Evolutionary conservation across 2,113 vertebrate genomes (phyloP), one percentile per base, ranked within the genome.

Genomic region (Thinocorus orbignyianus): DNA sequence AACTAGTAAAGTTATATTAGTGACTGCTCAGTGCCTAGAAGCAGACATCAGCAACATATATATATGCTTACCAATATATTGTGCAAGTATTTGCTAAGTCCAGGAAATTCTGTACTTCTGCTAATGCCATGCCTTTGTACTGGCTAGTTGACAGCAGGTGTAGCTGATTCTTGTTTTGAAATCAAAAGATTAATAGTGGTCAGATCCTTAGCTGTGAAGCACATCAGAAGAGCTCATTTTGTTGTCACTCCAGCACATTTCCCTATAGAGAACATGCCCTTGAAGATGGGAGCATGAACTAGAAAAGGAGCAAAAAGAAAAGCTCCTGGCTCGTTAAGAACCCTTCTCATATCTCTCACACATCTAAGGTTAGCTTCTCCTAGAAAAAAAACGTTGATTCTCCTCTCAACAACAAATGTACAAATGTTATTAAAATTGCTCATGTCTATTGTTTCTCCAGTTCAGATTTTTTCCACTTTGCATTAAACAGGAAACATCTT

Each of bases 161-260:
- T 69, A 88, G 62, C 42, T 92, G 37, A 31, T 90, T 70, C 76
- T 78, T 93, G 76, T 86, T 93, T 86, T 88, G 83, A 95, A 94
- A 57, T 81, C 44, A 88, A 78, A 95, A 89, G 77, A 95, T 92
- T 89, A 96, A 87, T 84, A 92, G 65, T 2, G 5, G 48, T 89
- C 72, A 93, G 48, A 71, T 78, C 55, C 48, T 74, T 81, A 88
- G 26, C 64, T 89, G 65, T 74, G 37, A 91, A 91, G 44, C 6
- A 95, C 35, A 84, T 95, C 55, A 95, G 74, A 93, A 83, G 28
- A 92, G 22, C 30, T 92, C 74, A 71, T 88, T 93, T 95, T 92
- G 78, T 30, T 48, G 71, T 62, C 76, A 64, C 42, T 86, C 33
- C 39, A 83, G 25, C 68, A 78, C 30, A 77, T 90, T 51, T 81